A percentile compares a stretch with the other conserved stretches of the same genome.
phyloP scores from a whole-genome alignment of 1,140 invertebrate genomes.

The Oscheius sp. region DNA sequence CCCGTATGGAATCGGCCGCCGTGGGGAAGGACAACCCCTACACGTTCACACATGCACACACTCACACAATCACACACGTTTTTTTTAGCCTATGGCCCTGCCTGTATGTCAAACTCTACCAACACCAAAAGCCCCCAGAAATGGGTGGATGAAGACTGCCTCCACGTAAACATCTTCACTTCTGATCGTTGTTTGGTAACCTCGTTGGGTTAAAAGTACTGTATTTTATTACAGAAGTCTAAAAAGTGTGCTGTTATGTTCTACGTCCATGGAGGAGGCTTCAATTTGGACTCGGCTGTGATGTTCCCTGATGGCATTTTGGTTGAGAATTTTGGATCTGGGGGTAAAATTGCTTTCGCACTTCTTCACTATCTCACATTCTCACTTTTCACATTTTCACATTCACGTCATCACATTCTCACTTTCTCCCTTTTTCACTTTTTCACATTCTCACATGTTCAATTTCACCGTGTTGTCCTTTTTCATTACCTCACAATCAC shows the following conservation, averaged over 20 bases:
- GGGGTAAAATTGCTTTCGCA: no score
- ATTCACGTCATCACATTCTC: no score
- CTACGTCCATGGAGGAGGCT: constrained; percentile 27
- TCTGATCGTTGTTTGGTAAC: constrained; percentile 12
- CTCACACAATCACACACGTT: background rate
- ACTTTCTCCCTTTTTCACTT: no score
- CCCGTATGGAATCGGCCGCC: no score
- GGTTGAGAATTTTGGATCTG: constrained; percentile 17
- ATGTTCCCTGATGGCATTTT: constrained; percentile 22
- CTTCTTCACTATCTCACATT: no score
- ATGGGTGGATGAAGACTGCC: constrained; percentile 32
- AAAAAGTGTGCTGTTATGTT: constrained; percentile 18
- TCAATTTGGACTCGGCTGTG: constrained; percentile 17
- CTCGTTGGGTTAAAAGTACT: background rate
- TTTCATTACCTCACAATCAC: no score
- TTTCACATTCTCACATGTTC: no score
- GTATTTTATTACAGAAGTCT: constrained; percentile 10
- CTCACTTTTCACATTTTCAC: no score
- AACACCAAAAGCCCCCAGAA: constrained; percentile 16
- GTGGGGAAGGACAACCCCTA: no score
- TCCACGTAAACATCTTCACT: constrained; percentile 19
- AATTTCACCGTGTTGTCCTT: no score
- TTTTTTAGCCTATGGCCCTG: constrained; percentile 22
- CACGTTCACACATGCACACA: background rate
- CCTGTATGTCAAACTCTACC: constrained; percentile 25